A percentile compares a stretch with the other conserved stretches of the same genome.
These are phyloP conservation scores for Coecobrya sp. DNA, from an alignment of 2,888 invertebrate species.

Conservation along the genomic window DNA sequence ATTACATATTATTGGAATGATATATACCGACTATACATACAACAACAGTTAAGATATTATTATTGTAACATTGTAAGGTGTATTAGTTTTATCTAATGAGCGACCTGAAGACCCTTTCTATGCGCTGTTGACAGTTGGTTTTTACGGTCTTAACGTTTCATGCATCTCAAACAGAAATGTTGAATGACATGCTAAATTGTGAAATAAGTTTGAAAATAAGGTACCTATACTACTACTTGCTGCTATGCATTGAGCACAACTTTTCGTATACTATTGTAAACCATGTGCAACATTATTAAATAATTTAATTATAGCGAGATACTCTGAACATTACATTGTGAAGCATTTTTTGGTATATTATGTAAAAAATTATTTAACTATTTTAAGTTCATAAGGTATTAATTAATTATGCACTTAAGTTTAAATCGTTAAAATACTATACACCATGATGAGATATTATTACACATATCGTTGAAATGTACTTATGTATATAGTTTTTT, in stretches of 20 bases:
- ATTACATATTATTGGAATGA: not conserved
- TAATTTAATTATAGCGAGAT: not conserved
- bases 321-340: conserved; percentile 75
- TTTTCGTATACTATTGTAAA: conserved; percentile 14
- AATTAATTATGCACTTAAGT: no score
- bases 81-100: not conserved
- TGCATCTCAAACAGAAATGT: no score
- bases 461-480: not conserved
- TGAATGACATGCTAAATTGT: not conserved
- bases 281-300: not conserved
- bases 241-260: not conserved
- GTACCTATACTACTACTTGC: not conserved
- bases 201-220: not conserved
- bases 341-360: conserved; percentile 52
- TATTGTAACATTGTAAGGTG: no score
- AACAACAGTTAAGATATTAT: not conserved
- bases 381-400: not conserved
- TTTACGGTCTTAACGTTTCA: not conserved
- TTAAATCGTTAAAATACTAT: not conserved
- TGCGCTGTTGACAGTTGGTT: not conserved
- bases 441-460: not conserved
- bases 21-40: not conserved
- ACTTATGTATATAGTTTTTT: not conserved
- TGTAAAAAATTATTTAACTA: not conserved
- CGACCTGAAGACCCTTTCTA: not conserved